Conservation (phyloP, 1,140 invertebrate species). For the Drosophila tristis region DNA sequence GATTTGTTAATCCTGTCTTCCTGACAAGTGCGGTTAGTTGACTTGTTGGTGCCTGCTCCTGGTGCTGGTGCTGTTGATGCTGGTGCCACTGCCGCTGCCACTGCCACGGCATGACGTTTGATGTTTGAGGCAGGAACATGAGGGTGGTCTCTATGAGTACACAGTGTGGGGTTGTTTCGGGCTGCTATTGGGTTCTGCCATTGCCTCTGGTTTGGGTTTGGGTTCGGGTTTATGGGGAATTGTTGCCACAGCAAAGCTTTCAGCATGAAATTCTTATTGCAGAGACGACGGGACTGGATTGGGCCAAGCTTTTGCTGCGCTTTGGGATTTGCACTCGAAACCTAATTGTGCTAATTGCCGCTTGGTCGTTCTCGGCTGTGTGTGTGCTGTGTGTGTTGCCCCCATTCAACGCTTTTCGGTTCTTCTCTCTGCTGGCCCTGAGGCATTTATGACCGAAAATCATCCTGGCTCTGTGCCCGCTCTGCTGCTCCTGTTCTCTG, state of each 20-base stretch:
- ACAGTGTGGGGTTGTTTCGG: slow-evolving; percentile 1
- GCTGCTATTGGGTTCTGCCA: neutral
- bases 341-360: slow-evolving; percentile 83
- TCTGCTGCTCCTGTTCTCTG: neutral
- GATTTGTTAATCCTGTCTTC: slow-evolving; percentile 84
- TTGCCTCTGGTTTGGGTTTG: neutral
- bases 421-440: slow-evolving; percentile 31
- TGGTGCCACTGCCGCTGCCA: slow-evolving; percentile 24
- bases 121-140: slow-evolving; percentile 50
- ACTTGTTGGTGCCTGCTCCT: slow-evolving; percentile 64
- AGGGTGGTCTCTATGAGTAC: slow-evolving; percentile 17
- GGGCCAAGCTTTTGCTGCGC: slow-evolving; percentile 48
- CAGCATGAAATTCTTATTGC: slow-evolving; percentile 79
- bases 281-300: slow-evolving; percentile 10
- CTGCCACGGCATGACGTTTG: slow-evolving; percentile 60
- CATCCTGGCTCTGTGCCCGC: slow-evolving; percentile 1
- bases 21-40: slow-evolving; percentile 84
- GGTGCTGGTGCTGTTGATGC: slow-evolving; percentile 7
- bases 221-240: neutral
- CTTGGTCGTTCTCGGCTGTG: slow-evolving; percentile 42
- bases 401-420: slow-evolving; percentile 6
- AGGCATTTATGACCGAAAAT: slow-evolving; percentile 26
- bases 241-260: slow-evolving; percentile 58
- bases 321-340: slow-evolving; percentile 83
- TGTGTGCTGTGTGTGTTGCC: no score